These are phyloP conservation scores for Xenops minutus DNA, from an alignment of 2,797 vertebrate species.

Conservation along the genomic window DNA sequence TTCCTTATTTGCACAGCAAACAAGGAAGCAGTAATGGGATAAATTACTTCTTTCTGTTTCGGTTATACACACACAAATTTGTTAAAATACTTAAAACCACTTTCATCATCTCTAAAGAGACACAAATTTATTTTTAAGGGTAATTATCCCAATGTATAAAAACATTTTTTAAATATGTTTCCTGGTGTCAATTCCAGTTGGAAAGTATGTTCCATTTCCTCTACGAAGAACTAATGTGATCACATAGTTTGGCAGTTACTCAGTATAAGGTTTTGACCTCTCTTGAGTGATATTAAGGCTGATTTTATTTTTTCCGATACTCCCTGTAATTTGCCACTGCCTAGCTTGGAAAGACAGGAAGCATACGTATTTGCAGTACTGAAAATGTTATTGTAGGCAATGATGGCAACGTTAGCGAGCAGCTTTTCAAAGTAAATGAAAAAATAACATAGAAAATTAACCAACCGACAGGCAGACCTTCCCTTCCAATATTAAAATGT, in stretches of 20 bases:
- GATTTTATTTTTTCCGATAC: constrained; percentile 20
- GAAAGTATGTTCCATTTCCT: constrained; percentile 56
- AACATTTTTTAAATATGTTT: constrained; percentile 24
- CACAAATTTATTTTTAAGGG: neutral
- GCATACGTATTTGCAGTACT: neutral
- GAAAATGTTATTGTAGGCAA: neutral
- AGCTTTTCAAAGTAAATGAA: constrained; percentile 6
- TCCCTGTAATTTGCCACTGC: neutral
- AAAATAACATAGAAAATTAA: constrained; percentile 1
- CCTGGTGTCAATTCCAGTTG: constrained; percentile 14
- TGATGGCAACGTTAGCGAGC: neutral
- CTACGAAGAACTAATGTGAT: neutral
- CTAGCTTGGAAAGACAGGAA: constrained; percentile 29
- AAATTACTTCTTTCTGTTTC: neutral
- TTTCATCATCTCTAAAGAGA: neutral
- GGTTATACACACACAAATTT: neutral
- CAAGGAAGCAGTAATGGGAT: neutral
- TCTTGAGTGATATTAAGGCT: neutral
- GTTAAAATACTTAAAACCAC: neutral
- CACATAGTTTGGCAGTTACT: constrained; percentile 27
- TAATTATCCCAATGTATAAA: neutral
- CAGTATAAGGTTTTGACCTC: constrained; percentile 48
- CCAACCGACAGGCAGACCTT: neutral
- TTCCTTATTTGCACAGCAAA: neutral
- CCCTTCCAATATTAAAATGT: constrained; percentile 38